Percentiles rank a stretch among this genome's conserved stretches.
These are phyloP conservation scores for Drosophila pachea DNA, from an alignment of 1,140 invertebrate species.

Conservation along the genomic window DNA sequence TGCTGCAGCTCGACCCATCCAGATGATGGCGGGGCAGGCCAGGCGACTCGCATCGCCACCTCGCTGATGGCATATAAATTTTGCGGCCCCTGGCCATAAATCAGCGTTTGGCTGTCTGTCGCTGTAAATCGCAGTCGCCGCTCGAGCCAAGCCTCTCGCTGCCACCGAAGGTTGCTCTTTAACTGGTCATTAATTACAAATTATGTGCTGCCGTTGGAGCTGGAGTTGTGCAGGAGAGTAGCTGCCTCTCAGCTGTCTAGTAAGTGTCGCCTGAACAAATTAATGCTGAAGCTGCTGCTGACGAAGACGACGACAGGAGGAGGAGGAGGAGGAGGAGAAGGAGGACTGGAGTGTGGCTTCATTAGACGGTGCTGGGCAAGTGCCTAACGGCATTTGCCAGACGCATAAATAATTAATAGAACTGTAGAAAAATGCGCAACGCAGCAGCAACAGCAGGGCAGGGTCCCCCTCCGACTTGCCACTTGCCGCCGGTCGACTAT, in stretches of 20 bases:
- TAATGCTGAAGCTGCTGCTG: slow-evolving; percentile 57
- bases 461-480: too few relatives aligned
- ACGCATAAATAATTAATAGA: slow-evolving; percentile 74
- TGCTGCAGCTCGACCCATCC: background rate
- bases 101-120: slow-evolving; percentile 76
- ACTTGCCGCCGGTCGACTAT: slow-evolving; percentile 27
- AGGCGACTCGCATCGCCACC: slow-evolving; percentile 52
- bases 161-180: slow-evolving; percentile 54
- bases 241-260: slow-evolving; percentile 62
- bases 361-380: slow-evolving; percentile 54
- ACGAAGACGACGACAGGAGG: slow-evolving; percentile 11
- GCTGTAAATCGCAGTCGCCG: slow-evolving; percentile 62
- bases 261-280: slow-evolving; percentile 69
- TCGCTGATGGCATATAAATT: slow-evolving; percentile 72
- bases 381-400: slow-evolving; percentile 39
- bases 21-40: slow-evolving; percentile 27
- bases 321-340: background rate
- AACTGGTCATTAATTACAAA: slow-evolving; percentile 77
- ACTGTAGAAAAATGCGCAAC: slow-evolving; percentile 46
- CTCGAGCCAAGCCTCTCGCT: slow-evolving; percentile 23
- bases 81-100: slow-evolving; percentile 72
- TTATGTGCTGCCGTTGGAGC: slow-evolving; percentile 59
- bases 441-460: too few relatives aligned
- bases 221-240: slow-evolving; percentile 12
- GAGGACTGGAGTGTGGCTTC: slow-evolving; percentile 59